phyloP scores from a whole-genome alignment of 2,113 vertebrate species.

The Ictalurus punctatus region DNA sequence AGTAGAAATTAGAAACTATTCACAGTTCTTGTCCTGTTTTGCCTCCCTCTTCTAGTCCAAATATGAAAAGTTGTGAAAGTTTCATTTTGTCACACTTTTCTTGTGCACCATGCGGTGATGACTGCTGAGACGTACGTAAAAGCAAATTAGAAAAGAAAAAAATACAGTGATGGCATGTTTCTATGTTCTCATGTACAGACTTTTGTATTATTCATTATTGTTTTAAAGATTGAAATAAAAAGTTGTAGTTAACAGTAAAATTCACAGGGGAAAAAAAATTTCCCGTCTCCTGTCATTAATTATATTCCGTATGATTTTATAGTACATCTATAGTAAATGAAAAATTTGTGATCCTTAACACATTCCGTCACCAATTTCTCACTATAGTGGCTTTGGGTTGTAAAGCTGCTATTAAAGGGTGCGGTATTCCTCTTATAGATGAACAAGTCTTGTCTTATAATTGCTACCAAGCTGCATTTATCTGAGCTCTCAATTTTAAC shows the following conservation, averaged over 20 bases:
- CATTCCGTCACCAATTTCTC: not conserved
- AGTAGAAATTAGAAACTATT: conserved; percentile 48
- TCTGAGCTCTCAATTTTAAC: not conserved
- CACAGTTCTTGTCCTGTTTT: conserved; percentile 44
- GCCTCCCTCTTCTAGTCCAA: not conserved
- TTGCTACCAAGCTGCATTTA: too few species aligned
- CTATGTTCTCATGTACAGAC: conserved; percentile 55
- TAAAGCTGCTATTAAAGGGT: not conserved
- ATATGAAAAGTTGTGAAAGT: conserved; percentile 28
- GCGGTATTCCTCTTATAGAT: not conserved
- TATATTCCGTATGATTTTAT: not conserved
- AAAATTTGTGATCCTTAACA: not conserved
- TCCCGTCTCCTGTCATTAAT: not conserved
- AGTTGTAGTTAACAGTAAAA: conserved; percentile 48
- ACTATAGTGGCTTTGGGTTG: not conserved
- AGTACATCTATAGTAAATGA: not conserved
- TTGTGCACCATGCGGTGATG: conserved; percentile 21
- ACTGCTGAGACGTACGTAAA: conserved; percentile 47
- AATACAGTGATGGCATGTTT: conserved; percentile 47
- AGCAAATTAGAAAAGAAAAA: conserved; percentile 37
- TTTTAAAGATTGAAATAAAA: conserved; percentile 58
- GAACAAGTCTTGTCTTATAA: not conserved
- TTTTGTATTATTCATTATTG: conserved; percentile 55
- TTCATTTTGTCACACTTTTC: conserved; percentile 12
- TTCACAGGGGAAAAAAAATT: not conserved